Conservation (phyloP, 2,888 invertebrate genomes). For the Troides aeacus region DNA sequence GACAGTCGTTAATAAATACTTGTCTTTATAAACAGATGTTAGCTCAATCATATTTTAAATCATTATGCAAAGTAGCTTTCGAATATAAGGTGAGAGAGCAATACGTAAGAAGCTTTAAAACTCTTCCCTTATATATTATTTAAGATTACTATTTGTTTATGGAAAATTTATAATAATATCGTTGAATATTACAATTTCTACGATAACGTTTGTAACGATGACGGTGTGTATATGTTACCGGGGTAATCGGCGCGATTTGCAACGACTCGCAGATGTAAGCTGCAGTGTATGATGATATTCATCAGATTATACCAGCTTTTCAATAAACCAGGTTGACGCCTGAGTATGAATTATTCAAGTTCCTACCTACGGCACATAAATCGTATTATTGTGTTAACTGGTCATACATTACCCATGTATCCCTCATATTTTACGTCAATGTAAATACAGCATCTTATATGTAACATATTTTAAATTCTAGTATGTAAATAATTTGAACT, state of each 20-base stretch:
- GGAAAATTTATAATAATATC: background rate
- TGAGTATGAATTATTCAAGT: constrained; percentile 18
- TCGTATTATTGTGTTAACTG: constrained; percentile 8
- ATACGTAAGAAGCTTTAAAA: constrained; percentile 2
- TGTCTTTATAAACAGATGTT: background rate
- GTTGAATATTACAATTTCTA: background rate
- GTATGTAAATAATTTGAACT: too few relatives aligned
- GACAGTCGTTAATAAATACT: constrained; percentile 4
- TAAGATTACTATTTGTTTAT: background rate
- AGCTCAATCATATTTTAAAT: constrained; percentile 22
- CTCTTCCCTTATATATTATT: constrained; percentile 2
- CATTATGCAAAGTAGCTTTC: constrained; percentile 18
- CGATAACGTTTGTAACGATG: background rate
- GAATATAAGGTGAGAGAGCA: constrained; percentile 5
- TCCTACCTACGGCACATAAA: constrained; percentile 21
- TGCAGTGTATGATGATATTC: constrained; percentile 10
- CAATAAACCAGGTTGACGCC: constrained; percentile 16
- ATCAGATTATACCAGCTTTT: constrained; percentile 17
- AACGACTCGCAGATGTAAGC: background rate
- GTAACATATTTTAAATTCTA: too few relatives aligned
- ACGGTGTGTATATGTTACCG: background rate
- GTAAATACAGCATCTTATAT: background rate
- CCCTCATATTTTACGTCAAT: constrained; percentile 1
- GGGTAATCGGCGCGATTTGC: background rate
- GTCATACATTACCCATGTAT: background rate